A percentile compares a stretch with the other conserved stretches of the same genome.
phyloP scores from a whole-genome alignment of 1,140 invertebrate genomes.

The Plutomurus gul region DNA sequence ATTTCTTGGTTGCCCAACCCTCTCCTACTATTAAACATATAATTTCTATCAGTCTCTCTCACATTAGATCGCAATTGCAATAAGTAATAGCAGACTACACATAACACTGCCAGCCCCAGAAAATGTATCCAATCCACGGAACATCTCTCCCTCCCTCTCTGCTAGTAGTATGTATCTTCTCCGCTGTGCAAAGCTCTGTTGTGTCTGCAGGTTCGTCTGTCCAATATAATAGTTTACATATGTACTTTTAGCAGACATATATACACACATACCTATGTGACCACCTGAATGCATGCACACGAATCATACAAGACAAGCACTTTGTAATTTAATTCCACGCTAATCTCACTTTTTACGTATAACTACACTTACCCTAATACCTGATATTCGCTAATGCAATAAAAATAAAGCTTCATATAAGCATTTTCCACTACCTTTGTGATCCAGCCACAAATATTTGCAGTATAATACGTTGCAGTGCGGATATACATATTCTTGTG shows the following conservation, averaged over 20 bases:
- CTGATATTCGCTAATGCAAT: no score
- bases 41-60: background rate
- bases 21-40: slow-evolving; percentile 7
- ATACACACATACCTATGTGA: background rate
- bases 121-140: background rate
- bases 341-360: background rate
- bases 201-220: no score
- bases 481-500: no score
- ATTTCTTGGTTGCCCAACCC: slow-evolving; percentile 19
- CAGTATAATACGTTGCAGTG: no score
- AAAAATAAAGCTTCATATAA: no score
- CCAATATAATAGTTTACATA: background rate
- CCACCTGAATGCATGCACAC: background rate
- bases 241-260: background rate
- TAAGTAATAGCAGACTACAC: background rate
- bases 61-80: background rate
- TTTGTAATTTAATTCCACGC: background rate
- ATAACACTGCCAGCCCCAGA: background rate
- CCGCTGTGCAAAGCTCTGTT: no score
- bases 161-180: no score
- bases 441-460: no score
- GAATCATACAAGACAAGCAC: background rate
- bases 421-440: no score
- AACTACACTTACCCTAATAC: background rate
- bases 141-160: background rate